phyloP scores from a whole-genome alignment of 1,140 invertebrate species.

The Orius insidiosus region DNA sequence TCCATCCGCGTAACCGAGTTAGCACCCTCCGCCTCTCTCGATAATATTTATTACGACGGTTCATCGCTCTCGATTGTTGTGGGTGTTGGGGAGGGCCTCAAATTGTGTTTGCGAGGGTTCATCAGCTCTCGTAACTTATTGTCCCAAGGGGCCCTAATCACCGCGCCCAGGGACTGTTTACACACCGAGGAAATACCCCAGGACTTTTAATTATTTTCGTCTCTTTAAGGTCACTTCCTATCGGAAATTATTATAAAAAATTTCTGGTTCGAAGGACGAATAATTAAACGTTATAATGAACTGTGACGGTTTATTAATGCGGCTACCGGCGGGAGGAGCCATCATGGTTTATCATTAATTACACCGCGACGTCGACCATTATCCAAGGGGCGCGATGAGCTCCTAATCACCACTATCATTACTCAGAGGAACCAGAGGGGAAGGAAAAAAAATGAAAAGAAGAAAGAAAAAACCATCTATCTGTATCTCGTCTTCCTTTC shows the following conservation, averaged over 20 bases:
- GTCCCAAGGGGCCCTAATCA: too few species aligned
- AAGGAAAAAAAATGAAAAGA: neutral
- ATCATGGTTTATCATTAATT: constrained; percentile 7
- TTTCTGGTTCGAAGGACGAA: too few species aligned
- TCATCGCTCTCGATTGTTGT: neutral
- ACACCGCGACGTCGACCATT: constrained; percentile 1
- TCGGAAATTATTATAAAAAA: too few species aligned
- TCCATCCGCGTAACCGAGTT: too few species aligned
- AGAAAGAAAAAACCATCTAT: neutral
- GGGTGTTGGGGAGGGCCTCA: constrained; percentile 3
- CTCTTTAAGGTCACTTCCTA: too few species aligned
- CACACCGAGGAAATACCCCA: too few species aligned
- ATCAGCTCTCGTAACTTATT: too few species aligned
- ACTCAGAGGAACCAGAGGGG: constrained; percentile 4
- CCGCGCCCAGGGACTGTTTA: too few species aligned
- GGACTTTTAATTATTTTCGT: too few species aligned
- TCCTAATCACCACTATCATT: constrained; percentile 8
- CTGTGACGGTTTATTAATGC: constrained; percentile 1
- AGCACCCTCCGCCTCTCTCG: constrained; percentile 1
- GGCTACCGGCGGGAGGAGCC: neutral
- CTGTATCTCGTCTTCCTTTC: constrained; percentile 2
- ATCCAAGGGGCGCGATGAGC: constrained; percentile 4
- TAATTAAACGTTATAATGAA: too few species aligned
- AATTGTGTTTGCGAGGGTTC: neutral
- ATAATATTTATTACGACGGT: neutral